phyloP scores from a whole-genome alignment of 2,797 vertebrate species.

The Ceryle rudis region DNA sequence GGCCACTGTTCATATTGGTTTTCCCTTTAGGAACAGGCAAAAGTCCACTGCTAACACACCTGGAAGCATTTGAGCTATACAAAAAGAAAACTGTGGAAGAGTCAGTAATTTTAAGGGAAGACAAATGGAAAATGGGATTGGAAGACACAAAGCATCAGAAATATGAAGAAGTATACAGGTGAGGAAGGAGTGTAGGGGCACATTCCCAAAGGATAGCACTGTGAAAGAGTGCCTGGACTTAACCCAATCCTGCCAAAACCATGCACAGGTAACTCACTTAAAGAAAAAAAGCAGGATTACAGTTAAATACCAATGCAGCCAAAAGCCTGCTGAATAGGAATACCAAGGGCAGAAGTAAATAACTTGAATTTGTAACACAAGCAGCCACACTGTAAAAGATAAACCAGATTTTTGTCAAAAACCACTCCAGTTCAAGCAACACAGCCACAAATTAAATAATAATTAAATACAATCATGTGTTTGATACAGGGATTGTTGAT shows the following conservation, averaged over 20 bases:
- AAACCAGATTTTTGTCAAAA: background rate
- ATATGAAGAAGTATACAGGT: background rate
- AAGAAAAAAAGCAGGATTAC: background rate
- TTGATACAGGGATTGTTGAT: rapidly evolving
- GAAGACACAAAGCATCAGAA: background rate
- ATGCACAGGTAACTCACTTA: rapidly evolving
- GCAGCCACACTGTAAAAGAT: background rate
- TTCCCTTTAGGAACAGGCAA: background rate
- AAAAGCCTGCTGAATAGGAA: background rate
- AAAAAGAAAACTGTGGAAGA: background rate
- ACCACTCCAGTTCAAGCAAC: background rate
- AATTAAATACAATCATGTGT: rapidly evolving
- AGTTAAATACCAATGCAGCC: background rate
- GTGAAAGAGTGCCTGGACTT: background rate
- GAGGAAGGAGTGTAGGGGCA: background rate
- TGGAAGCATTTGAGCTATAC: background rate
- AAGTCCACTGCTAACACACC: background rate
- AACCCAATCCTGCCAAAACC: background rate
- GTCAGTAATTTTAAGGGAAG: background rate
- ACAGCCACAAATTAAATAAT: background rate
- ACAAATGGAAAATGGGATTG: background rate
- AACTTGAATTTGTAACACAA: background rate
- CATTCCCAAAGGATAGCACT: rapidly evolving
- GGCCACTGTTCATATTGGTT: rapidly evolving
- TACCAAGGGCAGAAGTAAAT: background rate